Percentiles rank a stretch among this genome's conserved stretches.
These are phyloP conservation scores for Babyrousa celebensis DNA, from an alignment of 2,797 vertebrate species.

Conservation along the genomic window DNA sequence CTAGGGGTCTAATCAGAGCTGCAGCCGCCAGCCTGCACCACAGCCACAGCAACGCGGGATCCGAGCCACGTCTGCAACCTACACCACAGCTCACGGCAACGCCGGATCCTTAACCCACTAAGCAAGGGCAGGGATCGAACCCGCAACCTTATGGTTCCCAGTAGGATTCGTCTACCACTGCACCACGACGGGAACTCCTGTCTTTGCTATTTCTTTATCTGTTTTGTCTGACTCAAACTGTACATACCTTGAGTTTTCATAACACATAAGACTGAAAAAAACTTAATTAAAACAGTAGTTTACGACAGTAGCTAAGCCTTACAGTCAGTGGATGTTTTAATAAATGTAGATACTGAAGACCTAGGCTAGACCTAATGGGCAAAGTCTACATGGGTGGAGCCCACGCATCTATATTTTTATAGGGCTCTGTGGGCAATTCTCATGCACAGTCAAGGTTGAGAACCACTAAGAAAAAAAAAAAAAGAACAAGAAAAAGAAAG, in stretches of 20 bases:
- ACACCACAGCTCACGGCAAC: too few species aligned
- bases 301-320: not conserved
- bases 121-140: too few species aligned
- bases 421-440: not conserved
- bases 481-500: not conserved
- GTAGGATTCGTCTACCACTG: too few species aligned
- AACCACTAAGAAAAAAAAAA: not conserved
- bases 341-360: not conserved
- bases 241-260: not conserved
- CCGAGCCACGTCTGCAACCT: too few species aligned
- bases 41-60: too few species aligned
- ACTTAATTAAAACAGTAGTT: conserved; percentile 13
- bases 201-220: not conserved
- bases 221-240: not conserved
- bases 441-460: not conserved
- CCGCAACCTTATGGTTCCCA: too few species aligned
- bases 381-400: not conserved
- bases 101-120: too few species aligned
- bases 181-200: not conserved
- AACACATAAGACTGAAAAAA: not conserved
- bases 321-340: conserved; percentile 15
- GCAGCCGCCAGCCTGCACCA: too few species aligned
- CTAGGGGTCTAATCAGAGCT: too few species aligned
- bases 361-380: not conserved
- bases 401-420: not conserved